phyloP scores from a whole-genome alignment of 2,797 vertebrate species.

The Pogonophryne albipinna region DNA sequence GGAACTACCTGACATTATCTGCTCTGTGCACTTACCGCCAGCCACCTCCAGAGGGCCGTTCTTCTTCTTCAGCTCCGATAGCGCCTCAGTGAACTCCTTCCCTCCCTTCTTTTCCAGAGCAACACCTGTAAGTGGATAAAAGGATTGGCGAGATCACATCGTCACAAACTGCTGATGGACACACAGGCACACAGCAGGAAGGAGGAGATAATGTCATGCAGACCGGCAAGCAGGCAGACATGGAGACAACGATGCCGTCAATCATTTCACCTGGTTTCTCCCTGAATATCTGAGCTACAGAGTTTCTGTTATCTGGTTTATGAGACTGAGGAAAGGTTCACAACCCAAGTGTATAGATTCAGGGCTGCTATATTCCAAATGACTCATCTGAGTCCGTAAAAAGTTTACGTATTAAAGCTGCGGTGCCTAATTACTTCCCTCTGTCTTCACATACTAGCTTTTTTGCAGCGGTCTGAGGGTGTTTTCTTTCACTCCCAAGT shows the following conservation, averaged over 20 bases:
- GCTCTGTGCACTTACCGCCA: constrained; percentile 86
- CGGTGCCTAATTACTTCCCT: constrained; percentile 47
- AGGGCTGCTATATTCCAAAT: constrained; percentile 44
- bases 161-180: not conserved
- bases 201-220: constrained; percentile 49
- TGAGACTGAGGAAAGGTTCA: constrained; percentile 21
- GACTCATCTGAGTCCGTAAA: constrained; percentile 53
- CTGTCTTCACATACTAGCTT: constrained; percentile 45
- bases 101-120: constrained; percentile 98
- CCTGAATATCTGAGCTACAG: constrained; percentile 34
- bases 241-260: constrained; percentile 47
- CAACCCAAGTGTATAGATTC: constrained; percentile 28
- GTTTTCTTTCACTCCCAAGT: constrained; percentile 29
- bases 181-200: constrained; percentile 23
- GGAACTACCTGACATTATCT: not conserved
- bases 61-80: constrained; percentile 95
- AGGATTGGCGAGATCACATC: constrained; percentile 23
- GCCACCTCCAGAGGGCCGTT: constrained; percentile 96
- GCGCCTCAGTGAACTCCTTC: constrained; percentile 94
- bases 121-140: constrained; percentile 82
- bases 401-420: constrained; percentile 29
- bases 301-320: constrained; percentile 9
- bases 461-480: constrained; percentile 5
- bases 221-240: constrained; percentile 28
- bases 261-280: constrained; percentile 47